Evolutionary conservation across 2,888 invertebrate genomes (phyloP), one percentile per base, ranked within the genome.

Genomic region (Tetramorium bicarinatum): DNA sequence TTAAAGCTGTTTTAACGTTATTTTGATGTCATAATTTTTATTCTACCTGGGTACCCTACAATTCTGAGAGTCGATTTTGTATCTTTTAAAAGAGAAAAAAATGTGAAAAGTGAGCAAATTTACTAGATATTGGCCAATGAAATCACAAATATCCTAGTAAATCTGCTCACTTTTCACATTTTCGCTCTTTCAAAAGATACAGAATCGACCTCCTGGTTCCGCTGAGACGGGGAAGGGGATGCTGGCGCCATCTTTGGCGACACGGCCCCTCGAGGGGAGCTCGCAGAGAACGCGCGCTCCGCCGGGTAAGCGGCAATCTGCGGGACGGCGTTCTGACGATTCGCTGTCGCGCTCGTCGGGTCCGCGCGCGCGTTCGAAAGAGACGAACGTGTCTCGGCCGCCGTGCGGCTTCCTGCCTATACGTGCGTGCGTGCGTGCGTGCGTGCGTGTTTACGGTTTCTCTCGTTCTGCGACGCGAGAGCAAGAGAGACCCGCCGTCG

Each of bases 301-400:
- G 82, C 87, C 91, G 91, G 90, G 86, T 82, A 91, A 84, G 89
- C 89, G 89, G 91, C 91, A 91, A 91, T 89, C 91, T 86, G 82
- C 67, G 89, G 80, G 81, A 64, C 72, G 62, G 47, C 87, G 83
- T 75, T 69, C 82, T 15, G 76, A 86, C 83, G 81, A 82, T 86
- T 76, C 61, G 67, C 44, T 62, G 74, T 75, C 83, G 82, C 62
- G 84, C 83, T 82, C 59, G 76, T 87, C 41, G 84, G 74, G 29
- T 49, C 59, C 61, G 61, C 87, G 77, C 88, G 85, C 87, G 84
- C 56, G 87, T 89, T 87, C 84, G 18, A 75, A 75, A 47, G 88
- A 74, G 64, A 11, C 52, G 13, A 56, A n/a, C 21, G 79, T 6
- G 69, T 47, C 44, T 44, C 44, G 69, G 3, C 69, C 59, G 21